phyloP scores from a whole-genome alignment of 1,140 invertebrate species.

The Diabrotica undecimpunctata region DNA sequence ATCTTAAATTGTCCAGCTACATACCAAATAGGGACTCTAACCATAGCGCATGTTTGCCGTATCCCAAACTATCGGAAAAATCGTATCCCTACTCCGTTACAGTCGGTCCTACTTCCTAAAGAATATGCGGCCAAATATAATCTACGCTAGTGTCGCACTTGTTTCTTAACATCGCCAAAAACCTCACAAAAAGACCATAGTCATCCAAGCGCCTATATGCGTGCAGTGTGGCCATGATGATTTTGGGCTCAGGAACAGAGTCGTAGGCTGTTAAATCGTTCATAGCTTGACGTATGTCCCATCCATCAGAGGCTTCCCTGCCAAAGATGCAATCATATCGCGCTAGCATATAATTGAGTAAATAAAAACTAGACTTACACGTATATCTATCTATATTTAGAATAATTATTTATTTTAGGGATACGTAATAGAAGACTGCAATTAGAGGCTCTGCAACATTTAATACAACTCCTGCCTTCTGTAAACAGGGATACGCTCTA shows the following conservation, averaged over 20 bases:
- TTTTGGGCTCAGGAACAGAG: conserved; percentile 66
- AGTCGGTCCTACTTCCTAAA: conserved; percentile 66
- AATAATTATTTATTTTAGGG: conserved; percentile 53
- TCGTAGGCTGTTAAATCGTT: conserved; percentile 60
- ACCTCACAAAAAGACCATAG: conserved; percentile 63
- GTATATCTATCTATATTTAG: too few relatives aligned
- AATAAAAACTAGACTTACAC: background rate
- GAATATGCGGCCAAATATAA: conserved; percentile 59
- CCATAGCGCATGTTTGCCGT: conserved; percentile 68
- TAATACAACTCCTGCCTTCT: conserved; percentile 79
- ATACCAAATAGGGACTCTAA: conserved; percentile 45
- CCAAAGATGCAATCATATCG: conserved; percentile 52
- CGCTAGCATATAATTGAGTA: background rate
- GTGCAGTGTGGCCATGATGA: conserved; percentile 62
- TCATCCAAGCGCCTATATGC: conserved; percentile 70
- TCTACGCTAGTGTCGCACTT: conserved; percentile 57
- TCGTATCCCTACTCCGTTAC: conserved; percentile 70
- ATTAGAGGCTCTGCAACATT: conserved; percentile 75
- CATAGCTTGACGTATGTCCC: conserved; percentile 64
- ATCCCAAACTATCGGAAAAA: conserved; percentile 64
- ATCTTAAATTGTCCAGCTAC: too few relatives aligned
- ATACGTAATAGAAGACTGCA: conserved; percentile 78
- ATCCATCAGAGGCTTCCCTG: conserved; percentile 63
- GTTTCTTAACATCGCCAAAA: conserved; percentile 63
- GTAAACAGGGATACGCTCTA: conserved; percentile 85